phyloP scores from a whole-genome alignment of 2,797 vertebrate genomes.

The Lagodon rhomboides region DNA sequence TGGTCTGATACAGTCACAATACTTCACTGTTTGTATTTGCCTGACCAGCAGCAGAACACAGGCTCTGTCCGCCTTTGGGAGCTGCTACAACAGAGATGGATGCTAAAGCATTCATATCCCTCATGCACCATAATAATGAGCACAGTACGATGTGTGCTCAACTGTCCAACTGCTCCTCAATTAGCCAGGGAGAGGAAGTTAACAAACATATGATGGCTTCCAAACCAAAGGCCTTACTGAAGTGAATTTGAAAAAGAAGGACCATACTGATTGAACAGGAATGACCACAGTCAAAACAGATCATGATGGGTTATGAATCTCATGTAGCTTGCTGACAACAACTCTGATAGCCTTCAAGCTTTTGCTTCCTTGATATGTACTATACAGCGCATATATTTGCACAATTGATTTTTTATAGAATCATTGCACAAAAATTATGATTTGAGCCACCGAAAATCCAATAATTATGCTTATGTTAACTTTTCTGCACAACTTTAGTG shows the following conservation, averaged over 20 bases:
- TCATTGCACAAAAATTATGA: not conserved
- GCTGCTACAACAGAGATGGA: slow-evolving; percentile 71
- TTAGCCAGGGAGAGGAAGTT: slow-evolving; percentile 62
- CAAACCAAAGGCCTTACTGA: slow-evolving; percentile 35
- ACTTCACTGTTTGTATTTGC: slow-evolving; percentile 84
- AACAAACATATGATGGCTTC: slow-evolving; percentile 53
- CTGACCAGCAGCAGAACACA: slow-evolving; percentile 79
- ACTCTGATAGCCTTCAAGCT: not conserved
- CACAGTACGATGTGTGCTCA: slow-evolving; percentile 53
- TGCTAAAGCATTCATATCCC: slow-evolving; percentile 76
- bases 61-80: slow-evolving; percentile 74
- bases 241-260: slow-evolving; percentile 18
- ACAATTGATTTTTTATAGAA: slow-evolving; percentile 14
- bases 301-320: slow-evolving; percentile 9
- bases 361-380: not conserved
- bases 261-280: not conserved
- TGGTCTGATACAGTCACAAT: slow-evolving; percentile 83
- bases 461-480: slow-evolving; percentile 22
- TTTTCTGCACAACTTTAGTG: slow-evolving; percentile 18
- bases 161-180: slow-evolving; percentile 68
- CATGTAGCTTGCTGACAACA: not conserved
- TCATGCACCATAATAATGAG: slow-evolving; percentile 66
- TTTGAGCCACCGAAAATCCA: slow-evolving; percentile 3
- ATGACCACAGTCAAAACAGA: slow-evolving; percentile 31
- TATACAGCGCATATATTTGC: not conserved